phyloP scores from a whole-genome alignment of 92 coral and sea anemone species.

The Umimayanthus kanabou region DNA sequence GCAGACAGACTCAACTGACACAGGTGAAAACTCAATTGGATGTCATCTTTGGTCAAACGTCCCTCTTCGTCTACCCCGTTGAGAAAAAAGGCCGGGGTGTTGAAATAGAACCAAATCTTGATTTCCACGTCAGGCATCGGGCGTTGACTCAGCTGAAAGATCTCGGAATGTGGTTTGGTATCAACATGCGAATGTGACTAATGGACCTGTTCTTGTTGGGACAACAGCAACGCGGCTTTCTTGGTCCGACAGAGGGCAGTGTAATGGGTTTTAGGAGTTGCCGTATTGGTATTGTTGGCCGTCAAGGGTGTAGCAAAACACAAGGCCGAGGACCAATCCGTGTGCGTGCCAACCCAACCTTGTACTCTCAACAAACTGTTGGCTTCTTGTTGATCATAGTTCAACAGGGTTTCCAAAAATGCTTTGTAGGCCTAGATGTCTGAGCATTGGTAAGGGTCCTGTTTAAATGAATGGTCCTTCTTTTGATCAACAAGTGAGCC shows the following conservation, averaged over 20 bases:
- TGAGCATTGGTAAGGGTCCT: conserved; percentile 12
- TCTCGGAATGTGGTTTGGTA: not conserved
- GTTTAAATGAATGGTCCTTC: not conserved
- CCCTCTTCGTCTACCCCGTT: not conserved
- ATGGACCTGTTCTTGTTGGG: not conserved
- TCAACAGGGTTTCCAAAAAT: no score
- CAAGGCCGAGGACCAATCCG: not conserved
- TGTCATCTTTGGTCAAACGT: no score
- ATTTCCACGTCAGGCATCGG: conserved; percentile 14
- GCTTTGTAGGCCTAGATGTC: conserved; percentile 18
- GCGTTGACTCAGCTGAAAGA: not conserved
- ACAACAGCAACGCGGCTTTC: not conserved
- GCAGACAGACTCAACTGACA: not conserved
- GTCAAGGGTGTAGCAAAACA: not conserved
- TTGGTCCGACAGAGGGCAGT: not conserved
- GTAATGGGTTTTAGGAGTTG: not conserved
- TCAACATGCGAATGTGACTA: not conserved
- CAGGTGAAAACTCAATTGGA: no score
- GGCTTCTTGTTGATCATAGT: not conserved
- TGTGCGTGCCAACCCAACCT: not conserved
- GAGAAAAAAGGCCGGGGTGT: not conserved
- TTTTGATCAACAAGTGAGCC: not conserved
- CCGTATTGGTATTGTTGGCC: not conserved
- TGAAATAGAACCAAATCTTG: not conserved
- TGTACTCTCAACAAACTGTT: no score